Evolutionary conservation across 1,140 invertebrate species (phyloP), one percentile per base, ranked within the genome.

Genomic region (Zaprionus lachaisei): DNA sequence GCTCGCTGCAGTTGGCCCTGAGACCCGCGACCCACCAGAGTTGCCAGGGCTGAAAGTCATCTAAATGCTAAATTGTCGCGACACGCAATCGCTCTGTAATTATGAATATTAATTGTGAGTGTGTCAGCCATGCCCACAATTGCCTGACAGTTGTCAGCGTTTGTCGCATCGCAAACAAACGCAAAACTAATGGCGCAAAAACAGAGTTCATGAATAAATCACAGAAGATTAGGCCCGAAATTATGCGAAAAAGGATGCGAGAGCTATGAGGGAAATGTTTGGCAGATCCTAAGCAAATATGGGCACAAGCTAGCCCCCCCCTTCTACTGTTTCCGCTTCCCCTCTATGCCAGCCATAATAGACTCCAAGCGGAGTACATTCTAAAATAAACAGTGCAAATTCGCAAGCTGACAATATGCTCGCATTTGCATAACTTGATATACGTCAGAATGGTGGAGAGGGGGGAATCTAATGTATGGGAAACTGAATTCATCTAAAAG

Each of bases 181-280:
- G 77, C 81, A 90, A 77, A 89, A 89, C 79, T 89, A 89, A 89
- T 89, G 85, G 81, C 31, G 69, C 72, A 85, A 90, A 75, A 89
- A 77, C 72, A 63, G 81, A 90, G 79, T 90, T 76, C 62, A 82
- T 90, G 85, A 90, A 90, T 90, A 90, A 80, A 90, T 90, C 85
- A 90, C 86, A 90, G 77, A 60, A 82, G 85, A 90, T 90, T 90
- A 90, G 72, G 81, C 80, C 65, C 68, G 71, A 78, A 90, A 85
- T 90, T 78, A 85, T 82, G 85, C 81, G 86, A 80, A 82, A 90
- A 80, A 66, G 85, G 86, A 77, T 90, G 41, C 41, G 72, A 77
- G 62, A 71, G 64, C 67, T 69, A 56, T 70, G 80, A 77, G 47
- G n/a, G 15, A 41, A 41, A 44, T 17, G 6, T 17, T 47, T 34